phyloP scores from a whole-genome alignment of 2,797 vertebrate species.

The Sciaenops ocellatus region DNA sequence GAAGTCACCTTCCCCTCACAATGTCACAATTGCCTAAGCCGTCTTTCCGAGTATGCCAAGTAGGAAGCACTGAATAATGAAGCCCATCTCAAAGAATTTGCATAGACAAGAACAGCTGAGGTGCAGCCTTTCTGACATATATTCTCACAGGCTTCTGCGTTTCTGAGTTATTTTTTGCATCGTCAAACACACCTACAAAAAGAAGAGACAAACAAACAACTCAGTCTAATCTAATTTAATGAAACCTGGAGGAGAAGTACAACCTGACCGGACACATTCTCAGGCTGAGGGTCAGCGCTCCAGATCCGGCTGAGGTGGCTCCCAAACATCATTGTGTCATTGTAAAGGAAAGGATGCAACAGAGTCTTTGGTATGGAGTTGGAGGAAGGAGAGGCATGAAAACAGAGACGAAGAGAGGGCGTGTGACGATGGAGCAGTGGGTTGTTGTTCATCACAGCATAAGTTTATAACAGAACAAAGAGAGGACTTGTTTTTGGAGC shows the following conservation, averaged over 20 bases:
- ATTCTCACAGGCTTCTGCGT: too few relatives aligned
- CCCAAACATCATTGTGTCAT: neutral
- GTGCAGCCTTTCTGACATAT: too few relatives aligned
- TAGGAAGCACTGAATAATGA: too few relatives aligned
- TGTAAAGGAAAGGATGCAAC: neutral
- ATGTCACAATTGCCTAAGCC: too few relatives aligned
- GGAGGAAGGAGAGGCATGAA: neutral
- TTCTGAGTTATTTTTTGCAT: neutral
- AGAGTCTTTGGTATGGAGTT: neutral
- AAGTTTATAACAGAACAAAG: constrained; percentile 7
- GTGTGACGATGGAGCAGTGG: neutral
- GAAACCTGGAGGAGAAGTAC: neutral
- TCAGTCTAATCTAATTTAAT: neutral
- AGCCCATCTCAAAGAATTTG: neutral
- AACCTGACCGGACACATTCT: neutral
- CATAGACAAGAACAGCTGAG: neutral
- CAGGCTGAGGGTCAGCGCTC: neutral
- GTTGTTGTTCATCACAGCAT: constrained; percentile 13
- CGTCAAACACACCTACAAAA: neutral
- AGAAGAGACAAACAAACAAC: neutral
- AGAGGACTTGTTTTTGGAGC: constrained; percentile 22
- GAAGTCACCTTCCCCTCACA: too few relatives aligned
- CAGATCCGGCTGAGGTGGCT: constrained; percentile 4
- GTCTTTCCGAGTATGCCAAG: too few relatives aligned
- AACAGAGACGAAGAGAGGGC: neutral